Base-by-base conservation (phyloP, 1,140 invertebrate genomes). In the Hirudo medicinalis region DNA sequence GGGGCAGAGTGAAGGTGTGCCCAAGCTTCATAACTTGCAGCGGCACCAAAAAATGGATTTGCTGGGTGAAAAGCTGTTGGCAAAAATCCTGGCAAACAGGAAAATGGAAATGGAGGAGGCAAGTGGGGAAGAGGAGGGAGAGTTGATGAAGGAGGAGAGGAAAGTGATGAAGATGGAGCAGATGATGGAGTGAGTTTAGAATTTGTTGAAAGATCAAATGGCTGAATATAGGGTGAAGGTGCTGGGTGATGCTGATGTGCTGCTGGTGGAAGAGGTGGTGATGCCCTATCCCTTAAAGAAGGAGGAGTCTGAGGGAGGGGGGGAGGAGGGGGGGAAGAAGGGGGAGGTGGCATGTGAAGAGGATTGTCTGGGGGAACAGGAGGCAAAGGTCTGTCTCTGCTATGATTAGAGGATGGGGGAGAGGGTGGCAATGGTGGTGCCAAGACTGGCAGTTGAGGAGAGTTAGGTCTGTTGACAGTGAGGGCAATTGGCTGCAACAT, bases 121-220 rank as follows among this genome's bases (percentile, higher is more conserved):
- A 63, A 13, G 22, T 22, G 57, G 11, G 57, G 57, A 25, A 63
- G 54, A 57, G 54, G 54, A 57, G 54, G 54, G 20, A 57, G 11
- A 22, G 57, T 15, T 63, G 57, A 63, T 32, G 57, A 63, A 13
- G 57, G 29, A 63, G 57, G 29, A 22, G 57, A 63, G 22, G 57
- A 63, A 17, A 49, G 43, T 5, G 57, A 63, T 32, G 57, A 25
- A 22, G 57, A 63, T 63, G 57, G 57, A 25, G 29, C 22, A 15
- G 57, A 63, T 63, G 57, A 63, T 19, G 57, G 29, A 49, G 43
- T 49, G 43, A 49, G 43, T 63, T 63, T 63, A 13, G 57, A 63
- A 63, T 22, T 63, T 63, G 57, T 63, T 25, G 57, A 63, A 63
- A 63, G 57, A 63, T 63, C 57, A 32, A 63, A 63, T 63, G 57